Conservation (phyloP, 1,140 invertebrate genomes). For the Phthorimaea operculella region DNA sequence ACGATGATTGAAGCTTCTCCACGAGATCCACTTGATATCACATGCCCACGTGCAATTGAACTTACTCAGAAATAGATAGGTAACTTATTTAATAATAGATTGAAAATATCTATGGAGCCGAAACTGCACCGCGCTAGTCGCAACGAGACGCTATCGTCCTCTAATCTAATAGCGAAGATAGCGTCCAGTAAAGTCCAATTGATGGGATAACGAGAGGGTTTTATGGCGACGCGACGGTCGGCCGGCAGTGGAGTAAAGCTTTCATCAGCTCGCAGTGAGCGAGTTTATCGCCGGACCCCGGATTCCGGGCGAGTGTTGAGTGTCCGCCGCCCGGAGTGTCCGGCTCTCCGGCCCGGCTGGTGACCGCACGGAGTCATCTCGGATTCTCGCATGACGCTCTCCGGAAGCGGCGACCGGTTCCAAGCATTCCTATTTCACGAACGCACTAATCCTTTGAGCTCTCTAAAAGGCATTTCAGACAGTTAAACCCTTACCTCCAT, state of each 20-base stretch:
- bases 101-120: no score
- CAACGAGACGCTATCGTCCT: no score
- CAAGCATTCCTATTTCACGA: constrained; percentile 44
- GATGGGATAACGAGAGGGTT: not conserved
- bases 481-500: not conserved
- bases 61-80: no score
- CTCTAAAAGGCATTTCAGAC: not conserved
- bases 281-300: no score
- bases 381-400: constrained; percentile 7
- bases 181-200: not conserved
- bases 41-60: no score
- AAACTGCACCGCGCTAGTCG: no score
- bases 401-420: constrained; percentile 52
- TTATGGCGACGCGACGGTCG: not conserved
- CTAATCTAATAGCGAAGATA: no score
- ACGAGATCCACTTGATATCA: not conserved
- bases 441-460: not conserved
- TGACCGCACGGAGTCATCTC: constrained; percentile 19
- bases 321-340: no score
- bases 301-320: no score
- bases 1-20: constrained; percentile 10
- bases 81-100: no score
- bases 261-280: not conserved
- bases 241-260: not conserved
- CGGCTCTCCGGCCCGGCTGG: no score